Base-by-base conservation (phyloP, 2,888 invertebrate species). In the Metacarcinus magister region DNA sequence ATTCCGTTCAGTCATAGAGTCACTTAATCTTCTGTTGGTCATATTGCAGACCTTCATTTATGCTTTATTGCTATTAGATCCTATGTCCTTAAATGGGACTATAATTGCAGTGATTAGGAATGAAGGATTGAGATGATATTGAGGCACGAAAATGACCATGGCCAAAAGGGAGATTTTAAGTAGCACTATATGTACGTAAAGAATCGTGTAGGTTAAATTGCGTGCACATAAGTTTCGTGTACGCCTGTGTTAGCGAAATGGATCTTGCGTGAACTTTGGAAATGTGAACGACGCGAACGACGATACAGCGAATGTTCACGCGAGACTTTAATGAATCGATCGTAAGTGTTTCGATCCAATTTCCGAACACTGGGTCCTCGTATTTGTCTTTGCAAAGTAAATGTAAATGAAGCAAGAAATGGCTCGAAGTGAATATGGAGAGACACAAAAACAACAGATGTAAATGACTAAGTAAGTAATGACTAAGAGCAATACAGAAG, bases 381-480 rank as follows among this genome's bases (percentile, higher is more conserved):
- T 82, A 8, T 82, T 82, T 82, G 32, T 82, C 32, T 28, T 32
- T 10, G 10, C 13, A 32, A 67, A 82, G 82, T 32, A 32, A 82
- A 82, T 16, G 10, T 23, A 82, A 54, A 54, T 16, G n/a, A 67
- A 23, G 67, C 5, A 8, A 67, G 67, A 0, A 67, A n/a, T 67
- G n/a, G 2, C 23, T 23, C n/a, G n/a, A 54, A 54, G 67, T 5
- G n/a, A 67, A n/a, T 23, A 67, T 19, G 67, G 67, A 4, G 67
- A 4, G n/a, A 67, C n/a, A 67, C 67, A 67, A 67, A 67, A 67
- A 23, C 67, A 67, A 67, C 67, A 67, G n/a, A 19, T 23, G n/a
- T n/a, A 67, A 67, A 67, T 67, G 67, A 67, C 67, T 67, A 67
- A 82, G 82, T 82, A 82, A 82, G n/a, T 75, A 75, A 28, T 82